Evolutionary conservation across 1,140 invertebrate species (phyloP), one percentile per base, ranked within the genome.

Genomic region (Drosophila pectinifera): DNA sequence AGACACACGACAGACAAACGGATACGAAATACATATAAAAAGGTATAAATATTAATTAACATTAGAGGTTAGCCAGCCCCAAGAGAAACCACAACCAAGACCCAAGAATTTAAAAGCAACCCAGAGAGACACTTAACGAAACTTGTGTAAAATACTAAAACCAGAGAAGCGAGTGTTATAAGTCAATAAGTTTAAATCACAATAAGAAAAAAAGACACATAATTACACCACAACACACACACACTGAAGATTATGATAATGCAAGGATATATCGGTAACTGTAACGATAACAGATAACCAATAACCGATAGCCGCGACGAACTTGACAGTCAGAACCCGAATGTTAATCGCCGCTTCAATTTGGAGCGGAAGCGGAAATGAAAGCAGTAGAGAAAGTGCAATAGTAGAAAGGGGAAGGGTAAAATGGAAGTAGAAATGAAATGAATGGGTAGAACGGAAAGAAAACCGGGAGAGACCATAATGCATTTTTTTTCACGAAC

Each of bases 101-200:
- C 70, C 36, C 64, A 70, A 57, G 67, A 70, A 70, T 70, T 70
- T 70, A 70, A 70, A 54, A 70, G 64, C 49, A 70, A 70, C 64
- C 67, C 38, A 36, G 49, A 70, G 34, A 70, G 67, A 70, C 64
- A 70, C 51, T 70, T 57, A 70, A 70, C 64, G 26, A 70, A 70
- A 56, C 67, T 70, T 70, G 65, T 70, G 67, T 70, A 70, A 70
- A 70, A 70, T 70, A 70, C 41, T 70, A 70, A 70, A 70, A 38
- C 34, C 43, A 39, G 14, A 42, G 28, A 69, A 20, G 41, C 62
- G 67, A 68, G 49, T 46, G 67, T 70, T 70, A 57, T 57, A 70
- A 31, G 51, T 69, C 49, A 46, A 39, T 69, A 70, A 70, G 42
- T 57, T 70, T 57, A 70, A 39, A 69, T 16, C 39, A 31, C 34